These are phyloP conservation scores for Nesogale talazaci DNA, from an alignment of 2,113 vertebrate species.

Conservation along the genomic window DNA sequence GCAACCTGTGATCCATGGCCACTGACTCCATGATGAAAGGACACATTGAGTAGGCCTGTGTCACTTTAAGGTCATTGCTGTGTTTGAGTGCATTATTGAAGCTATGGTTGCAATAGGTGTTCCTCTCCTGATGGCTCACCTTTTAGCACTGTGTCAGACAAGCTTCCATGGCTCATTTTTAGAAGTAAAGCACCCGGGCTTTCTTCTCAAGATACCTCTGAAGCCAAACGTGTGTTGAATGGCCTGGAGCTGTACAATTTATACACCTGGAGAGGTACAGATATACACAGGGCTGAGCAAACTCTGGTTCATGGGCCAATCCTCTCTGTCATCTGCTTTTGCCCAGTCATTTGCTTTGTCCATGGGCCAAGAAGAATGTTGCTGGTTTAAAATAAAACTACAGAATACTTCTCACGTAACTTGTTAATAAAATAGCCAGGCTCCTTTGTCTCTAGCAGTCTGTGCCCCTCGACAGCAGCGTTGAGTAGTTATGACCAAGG, in stretches of 20 bases:
- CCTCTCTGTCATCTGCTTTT: not conserved
- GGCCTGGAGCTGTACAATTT: not conserved
- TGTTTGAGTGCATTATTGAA: not conserved
- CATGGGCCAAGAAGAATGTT: not conserved
- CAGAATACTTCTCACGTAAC: not conserved
- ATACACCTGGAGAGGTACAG: not conserved
- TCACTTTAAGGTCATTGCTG: too few relatives aligned
- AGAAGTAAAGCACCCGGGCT: not conserved
- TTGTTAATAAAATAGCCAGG: not conserved
- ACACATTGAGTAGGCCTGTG: not conserved
- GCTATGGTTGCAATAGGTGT: too few relatives aligned
- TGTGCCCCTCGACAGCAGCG: not conserved
- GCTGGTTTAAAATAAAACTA: not conserved
- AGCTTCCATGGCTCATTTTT: too few relatives aligned
- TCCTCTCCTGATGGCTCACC: too few relatives aligned
- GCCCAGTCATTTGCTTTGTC: not conserved
- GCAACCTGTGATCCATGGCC: not conserved
- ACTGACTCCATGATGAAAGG: not conserved
- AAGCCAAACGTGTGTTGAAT: not conserved
- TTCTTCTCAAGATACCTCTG: not conserved
- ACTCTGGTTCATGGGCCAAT: rapidly evolving
- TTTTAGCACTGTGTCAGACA: too few relatives aligned
- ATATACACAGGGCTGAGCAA: rapidly evolving
- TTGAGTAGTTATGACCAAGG: not conserved
- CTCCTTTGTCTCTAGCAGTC: not conserved